Evolutionary conservation across 2,113 vertebrate genomes (phyloP).

Genomic region (Salminus brasiliensis): DNA sequence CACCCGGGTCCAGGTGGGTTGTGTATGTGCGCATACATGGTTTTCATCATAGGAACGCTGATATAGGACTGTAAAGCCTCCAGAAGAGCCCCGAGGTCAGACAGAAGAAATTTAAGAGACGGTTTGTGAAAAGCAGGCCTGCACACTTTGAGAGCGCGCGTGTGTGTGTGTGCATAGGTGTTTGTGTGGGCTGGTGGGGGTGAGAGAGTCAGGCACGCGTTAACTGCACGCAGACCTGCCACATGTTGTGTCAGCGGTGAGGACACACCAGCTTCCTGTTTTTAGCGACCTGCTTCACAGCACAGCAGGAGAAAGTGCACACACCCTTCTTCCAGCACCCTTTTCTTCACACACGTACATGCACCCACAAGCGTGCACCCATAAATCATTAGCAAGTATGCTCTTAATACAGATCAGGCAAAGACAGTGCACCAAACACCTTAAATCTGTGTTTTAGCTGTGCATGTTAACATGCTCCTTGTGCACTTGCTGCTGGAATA

Average conservation of each 20-base stretch:
- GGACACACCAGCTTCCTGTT: conserved; percentile 80
- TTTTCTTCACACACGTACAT: conserved; percentile 52
- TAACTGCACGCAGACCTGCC: conserved; percentile 42
- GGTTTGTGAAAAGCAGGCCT: background rate
- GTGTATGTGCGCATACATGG: background rate
- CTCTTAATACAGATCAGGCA: conserved; percentile 49
- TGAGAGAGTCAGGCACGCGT: conserved; percentile 47
- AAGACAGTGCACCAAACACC: conserved; percentile 80
- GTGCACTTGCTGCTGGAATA: conserved; percentile 82
- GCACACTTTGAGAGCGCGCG: too few species aligned
- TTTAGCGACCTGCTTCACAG: conserved; percentile 82
- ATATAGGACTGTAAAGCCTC: background rate
- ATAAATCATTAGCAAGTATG: conserved; percentile 86
- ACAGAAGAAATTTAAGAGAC: background rate
- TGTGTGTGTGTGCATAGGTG: conserved; percentile 55
- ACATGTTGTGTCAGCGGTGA: conserved; percentile 71
- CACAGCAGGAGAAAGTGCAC: conserved; percentile 87
- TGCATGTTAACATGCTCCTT: conserved; percentile 83
- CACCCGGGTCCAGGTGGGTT: background rate
- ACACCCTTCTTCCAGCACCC: conserved; percentile 61
- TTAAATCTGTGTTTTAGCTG: conserved; percentile 83
- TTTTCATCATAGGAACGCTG: background rate
- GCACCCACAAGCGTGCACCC: conserved; percentile 37
- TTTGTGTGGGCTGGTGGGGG: conserved; percentile 55
- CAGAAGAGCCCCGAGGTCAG: too few species aligned